Percentiles rank a stretch among this genome's conserved stretches.
phyloP scores from a whole-genome alignment of 2,888 invertebrate genomes.

The Melanchra persicariae region DNA sequence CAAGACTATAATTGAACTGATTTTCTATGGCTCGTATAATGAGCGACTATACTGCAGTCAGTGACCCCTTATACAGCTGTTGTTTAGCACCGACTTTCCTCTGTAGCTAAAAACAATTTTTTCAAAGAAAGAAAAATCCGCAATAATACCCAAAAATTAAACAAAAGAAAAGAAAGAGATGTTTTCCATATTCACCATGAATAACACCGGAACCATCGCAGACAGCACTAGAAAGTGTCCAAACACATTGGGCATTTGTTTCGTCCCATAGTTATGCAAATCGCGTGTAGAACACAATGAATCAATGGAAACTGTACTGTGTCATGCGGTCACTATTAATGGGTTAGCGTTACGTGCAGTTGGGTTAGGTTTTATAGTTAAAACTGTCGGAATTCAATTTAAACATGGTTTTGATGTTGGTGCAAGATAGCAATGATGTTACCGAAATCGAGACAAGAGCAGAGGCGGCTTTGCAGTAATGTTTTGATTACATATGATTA shows the following conservation, averaged over 20 bases:
- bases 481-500: slow-evolving; percentile 15
- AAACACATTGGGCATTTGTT: slow-evolving; percentile 42
- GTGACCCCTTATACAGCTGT: not conserved
- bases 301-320: slow-evolving; percentile 54
- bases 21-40: not conserved
- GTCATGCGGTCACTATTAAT: slow-evolving; percentile 56
- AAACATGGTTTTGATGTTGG: not conserved
- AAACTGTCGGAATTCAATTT: not conserved
- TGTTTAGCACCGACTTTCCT: not conserved
- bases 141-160: not conserved
- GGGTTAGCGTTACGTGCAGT: slow-evolving; percentile 12
- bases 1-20: too few species aligned
- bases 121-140: not conserved
- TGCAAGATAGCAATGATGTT: not conserved
- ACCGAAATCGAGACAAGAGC: too few species aligned
- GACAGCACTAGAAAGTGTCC: slow-evolving; percentile 58
- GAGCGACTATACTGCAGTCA: not conserved
- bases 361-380: slow-evolving; percentile 13
- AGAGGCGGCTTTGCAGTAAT: slow-evolving; percentile 3
- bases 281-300: slow-evolving; percentile 55
- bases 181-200: not conserved
- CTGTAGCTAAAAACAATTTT: not conserved
- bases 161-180: too few species aligned
- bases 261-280: slow-evolving; percentile 58
- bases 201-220: slow-evolving; percentile 37